Evolutionary conservation across 2,888 invertebrate genomes (phyloP).

Genomic region (Scaeva pyrastri): DNA sequence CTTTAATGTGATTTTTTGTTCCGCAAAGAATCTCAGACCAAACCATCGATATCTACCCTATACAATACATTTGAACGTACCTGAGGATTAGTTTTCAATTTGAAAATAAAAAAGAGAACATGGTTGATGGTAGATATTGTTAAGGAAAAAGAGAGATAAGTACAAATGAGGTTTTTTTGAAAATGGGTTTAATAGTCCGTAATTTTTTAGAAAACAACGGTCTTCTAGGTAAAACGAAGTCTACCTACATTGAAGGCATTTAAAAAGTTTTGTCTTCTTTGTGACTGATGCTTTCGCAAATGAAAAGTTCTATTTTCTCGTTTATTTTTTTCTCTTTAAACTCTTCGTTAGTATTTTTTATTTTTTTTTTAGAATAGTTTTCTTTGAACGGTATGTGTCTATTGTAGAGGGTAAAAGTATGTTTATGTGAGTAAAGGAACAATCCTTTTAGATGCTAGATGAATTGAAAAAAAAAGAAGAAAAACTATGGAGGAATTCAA

Average conservation of each 20-base stretch:
- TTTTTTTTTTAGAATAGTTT: not conserved
- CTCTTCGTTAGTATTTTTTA: not conserved
- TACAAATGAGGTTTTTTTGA: not conserved
- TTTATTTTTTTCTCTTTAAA: not conserved
- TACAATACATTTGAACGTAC: too few relatives aligned
- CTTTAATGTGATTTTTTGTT: conserved; percentile 1
- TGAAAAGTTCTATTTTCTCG: not conserved
- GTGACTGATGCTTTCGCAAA: not conserved
- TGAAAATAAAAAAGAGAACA: not conserved
- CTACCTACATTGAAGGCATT: not conserved
- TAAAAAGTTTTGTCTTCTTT: not conserved
- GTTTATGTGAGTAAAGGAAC: too few relatives aligned
- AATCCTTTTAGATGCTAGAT: too few relatives aligned
- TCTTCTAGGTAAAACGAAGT: not conserved
- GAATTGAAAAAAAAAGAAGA: too few relatives aligned
- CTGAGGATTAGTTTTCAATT: conserved; percentile 65
- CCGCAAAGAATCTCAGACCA: conserved; percentile 2
- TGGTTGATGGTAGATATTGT: not conserved
- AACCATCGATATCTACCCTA: conserved; percentile 27
- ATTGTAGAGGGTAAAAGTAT: not conserved
- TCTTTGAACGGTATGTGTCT: not conserved
- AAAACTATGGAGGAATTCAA: too few relatives aligned
- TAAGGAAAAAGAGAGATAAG: not conserved
- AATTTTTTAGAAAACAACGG: not conserved
- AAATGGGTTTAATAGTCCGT: not conserved